Evolutionary conservation across 2,888 invertebrate genomes (phyloP).

Genomic region (Amiota mariae): DNA sequence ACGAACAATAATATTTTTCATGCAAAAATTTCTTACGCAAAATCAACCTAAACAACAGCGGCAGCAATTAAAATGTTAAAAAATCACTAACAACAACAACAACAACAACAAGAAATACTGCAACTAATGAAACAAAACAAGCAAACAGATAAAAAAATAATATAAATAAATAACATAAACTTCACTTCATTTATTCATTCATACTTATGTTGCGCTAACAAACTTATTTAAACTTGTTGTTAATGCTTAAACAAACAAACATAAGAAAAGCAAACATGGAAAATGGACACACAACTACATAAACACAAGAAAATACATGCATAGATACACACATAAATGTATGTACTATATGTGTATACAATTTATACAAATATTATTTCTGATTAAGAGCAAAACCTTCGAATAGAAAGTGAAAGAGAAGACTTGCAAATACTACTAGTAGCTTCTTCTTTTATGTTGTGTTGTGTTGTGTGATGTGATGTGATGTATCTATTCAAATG

Average conservation of each 20-base stretch:
- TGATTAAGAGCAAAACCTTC: neutral
- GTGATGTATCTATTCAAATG: too few relatives aligned
- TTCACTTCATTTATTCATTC: too few relatives aligned
- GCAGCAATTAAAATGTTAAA: neutral
- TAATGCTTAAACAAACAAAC: too few relatives aligned
- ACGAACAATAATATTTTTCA: too few relatives aligned
- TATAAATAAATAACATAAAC: too few relatives aligned
- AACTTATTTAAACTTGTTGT: too few relatives aligned
- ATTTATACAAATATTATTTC: too few relatives aligned
- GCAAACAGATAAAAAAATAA: neutral
- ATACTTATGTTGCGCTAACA: too few relatives aligned
- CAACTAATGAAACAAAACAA: neutral
- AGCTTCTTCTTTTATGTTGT: too few relatives aligned
- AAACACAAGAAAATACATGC: neutral
- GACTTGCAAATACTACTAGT: too few relatives aligned
- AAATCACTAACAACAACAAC: neutral
- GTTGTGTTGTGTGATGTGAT: too few relatives aligned
- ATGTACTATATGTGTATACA: neutral
- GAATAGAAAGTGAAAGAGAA: neutral
- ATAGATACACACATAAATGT: neutral
- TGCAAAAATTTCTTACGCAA: too few relatives aligned
- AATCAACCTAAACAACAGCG: neutral
- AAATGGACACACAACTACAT: neutral
- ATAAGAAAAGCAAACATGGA: neutral
- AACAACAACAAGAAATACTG: neutral